Percentiles rank a stretch among this genome's conserved stretches.
phyloP scores from a whole-genome alignment of 1,140 invertebrate genomes.

The Elymnias hypermnestra region DNA sequence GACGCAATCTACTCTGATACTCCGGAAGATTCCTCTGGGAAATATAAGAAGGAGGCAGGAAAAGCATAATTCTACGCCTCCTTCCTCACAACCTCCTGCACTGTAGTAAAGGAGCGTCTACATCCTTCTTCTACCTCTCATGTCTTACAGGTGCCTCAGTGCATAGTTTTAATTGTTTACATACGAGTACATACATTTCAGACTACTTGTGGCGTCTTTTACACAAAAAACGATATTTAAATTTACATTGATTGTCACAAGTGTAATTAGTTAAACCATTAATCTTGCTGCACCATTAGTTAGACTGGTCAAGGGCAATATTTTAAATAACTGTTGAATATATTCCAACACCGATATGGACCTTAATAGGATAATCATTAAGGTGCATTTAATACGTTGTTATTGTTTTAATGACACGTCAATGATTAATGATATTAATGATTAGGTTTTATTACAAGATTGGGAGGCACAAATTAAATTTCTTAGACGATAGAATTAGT shows the following conservation, averaged over 20 bases:
- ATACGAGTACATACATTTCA: conserved; percentile 3
- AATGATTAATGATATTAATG: conserved; percentile 55
- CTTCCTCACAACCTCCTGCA: too few species aligned
- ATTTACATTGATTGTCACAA: conserved; percentile 55
- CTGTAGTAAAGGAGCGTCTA: too few species aligned
- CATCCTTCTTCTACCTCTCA: too few species aligned
- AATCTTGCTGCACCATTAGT: conserved; percentile 58
- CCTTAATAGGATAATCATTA: conserved; percentile 17
- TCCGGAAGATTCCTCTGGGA: too few species aligned
- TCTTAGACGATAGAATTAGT: conserved; percentile 20
- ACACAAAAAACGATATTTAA: conserved; percentile 25
- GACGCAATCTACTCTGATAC: too few species aligned
- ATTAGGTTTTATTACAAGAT: conserved; percentile 27
- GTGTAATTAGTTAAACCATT: conserved; percentile 66
- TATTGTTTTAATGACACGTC: conserved; percentile 65
- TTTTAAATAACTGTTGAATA: conserved; percentile 49
- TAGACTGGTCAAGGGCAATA: conserved; percentile 51
- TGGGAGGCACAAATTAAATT: conserved; percentile 34
- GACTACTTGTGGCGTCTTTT: conserved; percentile 12
- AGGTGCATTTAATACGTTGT: conserved; percentile 23
- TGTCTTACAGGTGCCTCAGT: too few species aligned
- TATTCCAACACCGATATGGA: too few species aligned
- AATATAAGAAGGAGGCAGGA: too few species aligned
- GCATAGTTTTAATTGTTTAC: too few species aligned
- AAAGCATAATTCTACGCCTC: too few species aligned